phyloP scores from a whole-genome alignment of 2,113 vertebrate genomes.

The Gambusia holbrooki region DNA sequence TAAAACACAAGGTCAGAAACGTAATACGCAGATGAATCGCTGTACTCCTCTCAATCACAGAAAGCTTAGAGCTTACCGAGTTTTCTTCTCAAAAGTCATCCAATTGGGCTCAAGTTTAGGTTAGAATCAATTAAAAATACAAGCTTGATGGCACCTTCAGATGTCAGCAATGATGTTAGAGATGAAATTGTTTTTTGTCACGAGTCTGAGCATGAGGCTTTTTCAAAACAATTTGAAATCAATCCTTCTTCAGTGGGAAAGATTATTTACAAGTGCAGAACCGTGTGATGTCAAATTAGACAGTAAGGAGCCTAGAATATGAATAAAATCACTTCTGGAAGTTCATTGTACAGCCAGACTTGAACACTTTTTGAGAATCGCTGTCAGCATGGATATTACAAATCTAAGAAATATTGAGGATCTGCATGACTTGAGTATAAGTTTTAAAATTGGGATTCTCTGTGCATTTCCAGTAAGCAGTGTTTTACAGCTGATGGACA shows the following conservation, averaged over 20 bases:
- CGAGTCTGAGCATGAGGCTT: neutral
- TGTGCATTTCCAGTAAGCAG: too few species aligned
- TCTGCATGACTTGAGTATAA: too few species aligned
- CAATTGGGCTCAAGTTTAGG: slow-evolving; percentile 6
- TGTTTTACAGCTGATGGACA: too few species aligned
- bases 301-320: too few species aligned
- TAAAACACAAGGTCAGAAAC: slow-evolving; percentile 57
- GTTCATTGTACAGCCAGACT: too few species aligned
- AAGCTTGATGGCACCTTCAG: slow-evolving; percentile 2
- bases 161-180: neutral
- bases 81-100: neutral
- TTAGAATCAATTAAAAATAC: slow-evolving; percentile 16
- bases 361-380: too few species aligned
- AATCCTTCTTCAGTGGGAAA: neutral
- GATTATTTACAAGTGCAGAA: neutral
- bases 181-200: neutral
- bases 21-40: slow-evolving; percentile 43
- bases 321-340: too few species aligned
- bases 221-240: neutral
- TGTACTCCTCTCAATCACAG: slow-evolving; percentile 15
- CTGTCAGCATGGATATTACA: too few species aligned
- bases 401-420: too few species aligned
- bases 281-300: neutral
- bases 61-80: slow-evolving; percentile 22
- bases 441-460: too few species aligned